Percentiles rank a stretch among this genome's conserved stretches.
phyloP scores from a whole-genome alignment of 2,113 vertebrate species.

The Phylloscopus whistleri region DNA sequence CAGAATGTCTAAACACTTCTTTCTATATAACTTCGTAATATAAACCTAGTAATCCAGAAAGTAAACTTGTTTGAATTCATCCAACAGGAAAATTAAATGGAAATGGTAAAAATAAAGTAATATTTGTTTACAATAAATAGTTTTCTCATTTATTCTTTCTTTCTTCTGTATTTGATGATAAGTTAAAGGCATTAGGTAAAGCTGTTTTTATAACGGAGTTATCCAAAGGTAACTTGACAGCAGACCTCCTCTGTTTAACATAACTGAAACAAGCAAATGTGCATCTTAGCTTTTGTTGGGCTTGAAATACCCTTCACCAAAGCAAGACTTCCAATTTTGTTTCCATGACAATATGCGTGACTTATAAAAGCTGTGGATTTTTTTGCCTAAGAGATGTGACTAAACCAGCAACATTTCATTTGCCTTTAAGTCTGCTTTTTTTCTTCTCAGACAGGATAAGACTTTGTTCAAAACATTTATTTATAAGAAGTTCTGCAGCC shows the following conservation, averaged over 20 bases:
- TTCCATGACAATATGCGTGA: conserved; percentile 50
- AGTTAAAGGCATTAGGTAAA: neutral
- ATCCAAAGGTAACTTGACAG: neutral
- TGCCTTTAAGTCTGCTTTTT: neutral
- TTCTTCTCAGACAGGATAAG: neutral
- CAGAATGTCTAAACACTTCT: neutral
- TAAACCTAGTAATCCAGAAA: neutral
- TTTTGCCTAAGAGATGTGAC: neutral
- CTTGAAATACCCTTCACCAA: neutral
- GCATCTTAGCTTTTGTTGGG: conserved; percentile 10
- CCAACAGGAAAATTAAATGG: neutral
- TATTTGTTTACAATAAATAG: neutral
- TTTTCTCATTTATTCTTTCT: neutral
- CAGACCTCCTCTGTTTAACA: neutral
- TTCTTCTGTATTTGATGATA: neutral
- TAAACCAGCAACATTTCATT: neutral
- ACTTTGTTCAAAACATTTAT: neutral
- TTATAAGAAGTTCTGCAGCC: neutral
- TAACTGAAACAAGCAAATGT: neutral
- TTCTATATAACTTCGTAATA: neutral
- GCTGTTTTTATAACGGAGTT: neutral
- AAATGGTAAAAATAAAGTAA: neutral
- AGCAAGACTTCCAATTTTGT: conserved; percentile 31
- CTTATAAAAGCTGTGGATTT: conserved; percentile 17
- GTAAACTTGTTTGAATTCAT: neutral